Base-by-base conservation (phyloP, 92 coral and sea anemone species). In the Blastomussa wellsi region DNA sequence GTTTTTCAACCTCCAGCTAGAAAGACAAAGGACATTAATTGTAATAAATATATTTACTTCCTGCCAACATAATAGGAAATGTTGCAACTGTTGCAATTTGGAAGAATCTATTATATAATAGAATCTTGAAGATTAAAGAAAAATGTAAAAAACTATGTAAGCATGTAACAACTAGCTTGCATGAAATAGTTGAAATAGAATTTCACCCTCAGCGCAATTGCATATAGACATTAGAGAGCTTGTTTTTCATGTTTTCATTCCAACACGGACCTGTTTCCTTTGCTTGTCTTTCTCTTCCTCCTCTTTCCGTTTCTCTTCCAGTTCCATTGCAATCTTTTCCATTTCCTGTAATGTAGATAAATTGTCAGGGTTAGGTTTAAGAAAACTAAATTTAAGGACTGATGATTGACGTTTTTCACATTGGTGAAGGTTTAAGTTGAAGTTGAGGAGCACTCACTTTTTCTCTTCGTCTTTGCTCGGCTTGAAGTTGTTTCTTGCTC, bases 211-310 rank as follows among this genome's bases (percentile, higher is more conserved):
- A n/a, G n/a, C n/a, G n/a, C n/a, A n/a, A n/a, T n/a, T n/a, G n/a
- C n/a, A n/a, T n/a, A n/a, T n/a, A n/a, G n/a, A n/a, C n/a, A n/a
- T n/a, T n/a, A n/a, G n/a, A n/a, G n/a, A n/a, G n/a, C n/a, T n/a
- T n/a, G n/a, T n/a, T n/a, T n/a, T n/a, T n/a, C n/a, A n/a, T n/a
- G n/a, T n/a, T n/a, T n/a, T n/a, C n/a, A n/a, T n/a, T n/a, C n/a
- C n/a, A n/a, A n/a, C n/a, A n/a, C n/a, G 12, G 55, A 94, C 98
- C 95, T 94, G 98, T 82, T 95, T 95, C 22, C 98, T 72, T 38
- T 86, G 97, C 55, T 95, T 95, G 51, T 95, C 98, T 70, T 95
- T 95, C 74, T 95, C 98, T 64, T 94, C 98, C n/a, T 95, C 98
- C 78, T 94, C 98, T 72, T 95, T 95, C 80, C 95, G 88, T 77